Conservation (phyloP, 1,140 invertebrate genomes). For the Pinna nobilis region DNA sequence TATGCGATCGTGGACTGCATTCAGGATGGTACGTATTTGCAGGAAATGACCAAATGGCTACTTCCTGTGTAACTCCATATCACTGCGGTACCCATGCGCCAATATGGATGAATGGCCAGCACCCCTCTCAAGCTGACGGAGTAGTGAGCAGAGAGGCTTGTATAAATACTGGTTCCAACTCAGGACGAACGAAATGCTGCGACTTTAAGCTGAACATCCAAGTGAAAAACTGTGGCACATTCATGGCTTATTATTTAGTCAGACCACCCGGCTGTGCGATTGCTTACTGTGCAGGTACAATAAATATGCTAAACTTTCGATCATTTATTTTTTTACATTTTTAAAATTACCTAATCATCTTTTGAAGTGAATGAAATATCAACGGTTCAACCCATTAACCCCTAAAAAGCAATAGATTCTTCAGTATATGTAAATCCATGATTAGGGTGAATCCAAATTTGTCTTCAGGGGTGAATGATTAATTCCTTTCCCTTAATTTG, state of each 20-base stretch:
- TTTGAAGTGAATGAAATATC: too few relatives aligned
- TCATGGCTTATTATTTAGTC: slow-evolving; percentile 44
- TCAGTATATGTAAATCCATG: too few relatives aligned
- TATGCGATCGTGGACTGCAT: slow-evolving; percentile 45
- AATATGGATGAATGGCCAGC: slow-evolving; percentile 48
- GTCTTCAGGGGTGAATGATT: too few relatives aligned
- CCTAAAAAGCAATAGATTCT: too few relatives aligned
- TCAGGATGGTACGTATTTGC: slow-evolving; percentile 46
- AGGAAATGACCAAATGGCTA: slow-evolving; percentile 43
- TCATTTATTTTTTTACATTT: background rate
- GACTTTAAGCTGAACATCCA: slow-evolving; percentile 25
- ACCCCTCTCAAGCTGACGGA: slow-evolving; percentile 32
- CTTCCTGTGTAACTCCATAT: slow-evolving; percentile 37
- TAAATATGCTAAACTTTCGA: background rate
- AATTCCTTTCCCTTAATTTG: too few relatives aligned
- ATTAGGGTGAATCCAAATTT: too few relatives aligned
- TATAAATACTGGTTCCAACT: slow-evolving; percentile 10
- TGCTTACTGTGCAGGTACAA: slow-evolving; percentile 51
- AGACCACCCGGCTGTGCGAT: slow-evolving; percentile 37
- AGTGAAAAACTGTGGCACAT: slow-evolving; percentile 47
- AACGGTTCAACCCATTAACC: too few relatives aligned
- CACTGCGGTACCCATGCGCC: slow-evolving; percentile 54
- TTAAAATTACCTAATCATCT: background rate
- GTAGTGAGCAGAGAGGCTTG: slow-evolving; percentile 37
- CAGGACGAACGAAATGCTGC: slow-evolving; percentile 31